These are phyloP conservation scores for Pheosia tremula DNA, from an alignment of 2,888 invertebrate species.

Conservation along the genomic window DNA sequence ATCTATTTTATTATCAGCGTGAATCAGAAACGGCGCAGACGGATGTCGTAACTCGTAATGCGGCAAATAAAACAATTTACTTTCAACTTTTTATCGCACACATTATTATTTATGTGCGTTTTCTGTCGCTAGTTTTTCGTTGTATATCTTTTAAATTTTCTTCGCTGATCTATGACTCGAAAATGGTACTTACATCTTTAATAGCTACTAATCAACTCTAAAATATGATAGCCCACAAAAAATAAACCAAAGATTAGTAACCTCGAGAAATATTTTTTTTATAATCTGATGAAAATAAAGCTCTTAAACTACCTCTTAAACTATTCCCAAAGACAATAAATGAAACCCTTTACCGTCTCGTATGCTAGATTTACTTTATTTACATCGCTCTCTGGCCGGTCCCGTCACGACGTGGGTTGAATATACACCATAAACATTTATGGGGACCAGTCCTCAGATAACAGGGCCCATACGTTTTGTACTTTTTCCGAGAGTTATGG, in stretches of 20 bases:
- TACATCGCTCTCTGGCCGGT: conserved; percentile 35
- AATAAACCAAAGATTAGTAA: no score
- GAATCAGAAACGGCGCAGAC: conserved; percentile 9
- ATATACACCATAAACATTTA: conserved; percentile 66
- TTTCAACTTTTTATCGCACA: conserved; percentile 19
- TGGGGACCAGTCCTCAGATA: conserved; percentile 54
- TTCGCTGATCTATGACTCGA: neutral
- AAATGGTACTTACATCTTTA: no score
- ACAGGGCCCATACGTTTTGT: conserved; percentile 47
- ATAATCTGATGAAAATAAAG: neutral
- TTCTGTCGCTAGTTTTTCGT: conserved; percentile 6
- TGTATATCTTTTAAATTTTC: neutral
- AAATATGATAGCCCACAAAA: no score
- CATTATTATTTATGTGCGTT: conserved; percentile 9
- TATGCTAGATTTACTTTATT: conserved; percentile 58
- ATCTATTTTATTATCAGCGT: conserved; percentile 1
- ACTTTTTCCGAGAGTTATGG: conserved; percentile 37
- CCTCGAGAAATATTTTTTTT: no score
- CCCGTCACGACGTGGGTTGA: conserved; percentile 49
- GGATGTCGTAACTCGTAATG: conserved; percentile 28
- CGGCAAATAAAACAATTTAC: conserved; percentile 26
- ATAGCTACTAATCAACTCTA: no score
- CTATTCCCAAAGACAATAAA: conserved; percentile 1
- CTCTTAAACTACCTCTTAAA: neutral
- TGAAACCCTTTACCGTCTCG: conserved; percentile 57